Conservation (phyloP, 2,888 invertebrate species). For the Ormyrus rosae region DNA sequence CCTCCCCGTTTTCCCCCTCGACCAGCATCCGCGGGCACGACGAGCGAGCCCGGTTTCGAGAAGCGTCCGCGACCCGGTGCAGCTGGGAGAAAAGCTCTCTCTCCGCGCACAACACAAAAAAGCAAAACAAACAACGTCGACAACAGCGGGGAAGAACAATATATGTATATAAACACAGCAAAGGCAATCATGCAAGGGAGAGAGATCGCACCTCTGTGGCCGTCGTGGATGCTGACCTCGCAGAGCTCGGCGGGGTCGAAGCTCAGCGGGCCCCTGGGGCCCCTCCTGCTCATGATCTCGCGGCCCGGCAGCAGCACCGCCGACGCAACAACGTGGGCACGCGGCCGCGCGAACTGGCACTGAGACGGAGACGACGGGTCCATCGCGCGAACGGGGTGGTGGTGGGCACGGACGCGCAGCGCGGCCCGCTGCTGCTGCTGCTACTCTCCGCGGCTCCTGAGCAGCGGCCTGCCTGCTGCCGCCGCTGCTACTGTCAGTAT, state of each 20-base stretch:
- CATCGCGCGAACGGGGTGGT: not conserved
- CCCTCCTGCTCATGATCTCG: constrained; percentile 23
- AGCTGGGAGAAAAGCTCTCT: not conserved
- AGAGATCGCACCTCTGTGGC: constrained; percentile 12
- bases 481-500: not conserved
- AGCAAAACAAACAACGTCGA: not conserved
- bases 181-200: not conserved
- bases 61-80: not conserved
- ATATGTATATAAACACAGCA: too few relatives aligned
- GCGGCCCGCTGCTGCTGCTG: too few relatives aligned
- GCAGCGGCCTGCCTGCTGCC: not conserved
- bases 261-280: not conserved
- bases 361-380: not conserved
- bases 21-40: too few relatives aligned
- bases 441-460: too few relatives aligned
- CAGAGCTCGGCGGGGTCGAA: constrained; percentile 63
- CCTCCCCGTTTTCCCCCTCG: too few relatives aligned
- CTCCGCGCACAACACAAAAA: not conserved
- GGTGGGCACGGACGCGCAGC: too few relatives aligned
- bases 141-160: too few relatives aligned
- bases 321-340: not conserved
- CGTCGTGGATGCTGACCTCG: constrained; percentile 60
- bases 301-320: not conserved
- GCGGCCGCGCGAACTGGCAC: too few relatives aligned
- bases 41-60: too few relatives aligned